Evolutionary conservation across 2,113 vertebrate genomes (phyloP), one percentile per base, ranked within the genome.

Genomic region (Myiopsitta monachus): DNA sequence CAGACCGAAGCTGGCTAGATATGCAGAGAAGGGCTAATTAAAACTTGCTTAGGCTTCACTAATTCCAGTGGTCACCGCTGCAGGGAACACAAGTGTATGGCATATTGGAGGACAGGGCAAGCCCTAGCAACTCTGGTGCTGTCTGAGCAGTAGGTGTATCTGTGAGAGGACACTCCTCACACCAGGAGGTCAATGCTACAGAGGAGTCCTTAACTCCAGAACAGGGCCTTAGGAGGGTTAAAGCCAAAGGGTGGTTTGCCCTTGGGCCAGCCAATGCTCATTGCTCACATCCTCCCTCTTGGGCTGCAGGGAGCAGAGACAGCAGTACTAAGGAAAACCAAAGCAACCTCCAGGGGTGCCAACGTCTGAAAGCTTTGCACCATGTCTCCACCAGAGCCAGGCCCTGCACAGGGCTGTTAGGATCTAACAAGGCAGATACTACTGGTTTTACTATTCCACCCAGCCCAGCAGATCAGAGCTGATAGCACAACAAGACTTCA

Each of bases 401-500:
- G 18, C 18, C 27, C 23, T 33, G 30, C 31, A 4, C 7, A 19
- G 22, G 22, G 5, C 21, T 36, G 9, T 4, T 28, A 13, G 23
- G 49, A 64, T 18, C 23, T 69, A 87, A 43, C 38, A 61, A 44
- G 18, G 26, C 41, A 69, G 68, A 63, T 10, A 54, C 27, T 78
- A 78, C 83, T 86, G 49, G 36, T 73, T 96, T 73, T 74, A 41
- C 26, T 61, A 38, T 46, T 47, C 39, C 63, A n/a, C 27, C 16
- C 54, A 78, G 85, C 57, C 75, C 10, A 4, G 79, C 24, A 41
- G 63, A 57, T 64, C 28, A 49, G 43, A 36, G 85, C 47, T 69
- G 89, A 72, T 46, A 84, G 46, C 46, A 7, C n/a, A 69, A 43
- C 80, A 93, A 87, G 88, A 87, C 73, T 92, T 94, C 64, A 83